These are phyloP conservation scores for Tetrapedia diversipes DNA, from an alignment of 2,888 invertebrate genomes.

Conservation along the genomic window DNA sequence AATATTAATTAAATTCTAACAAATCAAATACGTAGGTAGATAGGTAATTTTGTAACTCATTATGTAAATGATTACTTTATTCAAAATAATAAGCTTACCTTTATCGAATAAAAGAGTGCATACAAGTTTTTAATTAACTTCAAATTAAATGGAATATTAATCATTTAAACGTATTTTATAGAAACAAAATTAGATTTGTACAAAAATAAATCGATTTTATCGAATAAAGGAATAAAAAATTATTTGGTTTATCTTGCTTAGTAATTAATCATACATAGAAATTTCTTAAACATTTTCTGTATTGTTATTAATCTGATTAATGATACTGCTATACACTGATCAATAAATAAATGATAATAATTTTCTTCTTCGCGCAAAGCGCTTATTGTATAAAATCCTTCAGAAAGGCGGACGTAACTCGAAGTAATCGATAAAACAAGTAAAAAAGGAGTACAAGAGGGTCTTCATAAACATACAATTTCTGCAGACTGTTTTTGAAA, in stretches of 20 bases:
- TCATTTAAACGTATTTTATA: too few species aligned
- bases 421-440: background rate
- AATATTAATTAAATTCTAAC: too few species aligned
- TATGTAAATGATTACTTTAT: too few species aligned
- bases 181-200: too few species aligned
- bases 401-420: background rate
- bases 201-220: too few species aligned
- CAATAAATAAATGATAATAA: slow-evolving; percentile 15
- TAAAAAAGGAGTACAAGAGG: background rate
- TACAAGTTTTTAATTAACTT: too few species aligned
- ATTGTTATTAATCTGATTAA: slow-evolving; percentile 11
- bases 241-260: background rate
- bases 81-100: too few species aligned
- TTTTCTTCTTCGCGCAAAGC: background rate
- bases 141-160: too few species aligned
- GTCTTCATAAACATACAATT: background rate
- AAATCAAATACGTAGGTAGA: too few species aligned
- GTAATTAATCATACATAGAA: background rate
- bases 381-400: background rate
- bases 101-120: too few species aligned
- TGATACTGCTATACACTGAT: background rate
- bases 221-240: background rate
- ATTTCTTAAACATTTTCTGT: background rate
- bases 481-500: background rate
- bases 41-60: too few species aligned